Percentiles rank a stretch among this genome's conserved stretches.
Evolutionary conservation across 2,888 invertebrate genomes (phyloP).

Genomic region (Microctonus aethiopoides): DNA sequence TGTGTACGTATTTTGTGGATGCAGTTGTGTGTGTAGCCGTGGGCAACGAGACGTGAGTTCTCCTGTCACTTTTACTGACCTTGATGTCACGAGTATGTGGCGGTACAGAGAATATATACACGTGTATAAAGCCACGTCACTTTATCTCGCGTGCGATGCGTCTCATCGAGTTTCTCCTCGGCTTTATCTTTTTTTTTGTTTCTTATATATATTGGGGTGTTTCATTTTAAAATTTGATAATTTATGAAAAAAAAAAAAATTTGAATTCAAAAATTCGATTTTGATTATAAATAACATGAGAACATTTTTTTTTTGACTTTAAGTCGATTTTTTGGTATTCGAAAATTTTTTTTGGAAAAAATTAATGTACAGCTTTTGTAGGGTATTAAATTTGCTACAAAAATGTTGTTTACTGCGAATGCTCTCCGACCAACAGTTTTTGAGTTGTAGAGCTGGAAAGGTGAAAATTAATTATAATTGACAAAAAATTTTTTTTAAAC

Average conservation of each 20-base stretch:
- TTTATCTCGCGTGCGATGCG: conserved; percentile 1
- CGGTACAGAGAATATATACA: not conserved
- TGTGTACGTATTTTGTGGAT: not conserved
- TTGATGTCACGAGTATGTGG: conserved; percentile 32
- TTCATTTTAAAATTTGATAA: not conserved
- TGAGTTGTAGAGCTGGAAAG: too few species aligned
- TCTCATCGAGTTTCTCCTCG: not conserved
- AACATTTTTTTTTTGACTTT: too few species aligned
- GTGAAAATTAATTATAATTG: too few species aligned
- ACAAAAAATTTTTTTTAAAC: too few species aligned
- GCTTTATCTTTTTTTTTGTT: not conserved
- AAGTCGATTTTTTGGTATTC: too few species aligned
- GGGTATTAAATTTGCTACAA: too few species aligned
- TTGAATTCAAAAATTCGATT: too few species aligned
- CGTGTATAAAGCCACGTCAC: not conserved
- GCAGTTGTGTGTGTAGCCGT: not conserved
- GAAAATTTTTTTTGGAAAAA: too few species aligned
- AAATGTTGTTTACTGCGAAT: too few species aligned
- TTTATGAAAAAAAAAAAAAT: not conserved
- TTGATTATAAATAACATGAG: too few species aligned
- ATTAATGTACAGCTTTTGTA: too few species aligned
- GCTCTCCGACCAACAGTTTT: too few species aligned
- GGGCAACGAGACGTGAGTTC: conserved; percentile 29
- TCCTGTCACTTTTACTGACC: conserved; percentile 51
- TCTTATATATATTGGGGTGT: not conserved